Evolutionary conservation across 2,888 invertebrate species (phyloP).

Genomic region (Phyto melanocephala): DNA sequence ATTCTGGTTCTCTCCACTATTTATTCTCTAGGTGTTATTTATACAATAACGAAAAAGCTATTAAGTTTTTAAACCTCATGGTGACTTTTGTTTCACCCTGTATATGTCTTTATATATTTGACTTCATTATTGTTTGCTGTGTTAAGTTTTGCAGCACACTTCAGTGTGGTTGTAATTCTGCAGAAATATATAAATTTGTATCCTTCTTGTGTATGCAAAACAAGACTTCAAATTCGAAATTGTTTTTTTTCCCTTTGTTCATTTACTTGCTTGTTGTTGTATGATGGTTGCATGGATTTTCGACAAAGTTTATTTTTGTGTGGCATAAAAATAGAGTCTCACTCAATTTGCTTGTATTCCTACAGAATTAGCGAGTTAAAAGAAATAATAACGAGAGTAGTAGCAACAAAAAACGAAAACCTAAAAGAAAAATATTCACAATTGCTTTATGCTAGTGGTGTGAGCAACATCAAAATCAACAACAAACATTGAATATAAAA

Average conservation of each 20-base stretch:
- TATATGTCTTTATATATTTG: no score
- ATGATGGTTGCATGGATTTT: constrained; percentile 18
- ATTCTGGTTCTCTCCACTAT: no score
- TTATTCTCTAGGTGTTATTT: no score
- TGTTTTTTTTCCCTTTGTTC: constrained; percentile 49
- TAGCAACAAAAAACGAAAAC: neutral
- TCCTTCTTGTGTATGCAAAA: constrained; percentile 60
- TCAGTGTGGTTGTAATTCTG: neutral
- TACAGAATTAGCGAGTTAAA: constrained; percentile 27
- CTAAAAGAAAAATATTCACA: neutral
- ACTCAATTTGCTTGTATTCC: constrained; percentile 34
- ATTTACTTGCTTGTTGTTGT: constrained; percentile 22
- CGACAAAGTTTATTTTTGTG: constrained; percentile 35
- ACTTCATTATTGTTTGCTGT: constrained; percentile 12
- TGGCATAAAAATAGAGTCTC: neutral
- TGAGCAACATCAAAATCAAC: constrained; percentile 25
- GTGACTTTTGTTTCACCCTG: no score
- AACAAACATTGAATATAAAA: constrained; percentile 10
- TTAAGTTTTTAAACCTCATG: no score
- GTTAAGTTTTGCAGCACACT: neutral
- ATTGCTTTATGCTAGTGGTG: constrained; percentile 37
- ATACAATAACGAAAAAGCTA: no score
- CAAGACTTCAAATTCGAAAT: constrained; percentile 66
- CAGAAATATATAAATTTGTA: constrained; percentile 14
- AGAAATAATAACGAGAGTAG: neutral